Evolutionary conservation across 2,888 invertebrate genomes (phyloP), one percentile per base, ranked within the genome.

Genomic region (Drosophila affinis): DNA sequence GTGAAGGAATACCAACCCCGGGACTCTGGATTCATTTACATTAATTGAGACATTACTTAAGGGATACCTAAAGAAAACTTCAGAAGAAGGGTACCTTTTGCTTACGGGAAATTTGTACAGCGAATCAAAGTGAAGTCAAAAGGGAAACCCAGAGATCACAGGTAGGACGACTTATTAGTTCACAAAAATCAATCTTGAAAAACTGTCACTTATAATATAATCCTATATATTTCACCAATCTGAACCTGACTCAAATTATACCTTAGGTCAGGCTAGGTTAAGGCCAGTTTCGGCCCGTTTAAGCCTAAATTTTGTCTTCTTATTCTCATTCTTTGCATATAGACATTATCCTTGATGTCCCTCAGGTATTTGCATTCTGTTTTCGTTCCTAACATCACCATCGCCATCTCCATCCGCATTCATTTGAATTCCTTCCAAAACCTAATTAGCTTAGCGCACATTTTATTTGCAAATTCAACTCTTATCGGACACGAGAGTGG

Each of bases 371-470:
- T 14, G 0, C 7, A 7, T 9, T 3, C 3, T 5, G 10, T 12
- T 34, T 44, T 58, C 2, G 9, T 14, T 4, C 21, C 39, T 17
- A 14, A 6, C 14, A 39, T 39, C 9, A 9, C 39, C n/a, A 44
- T 27, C 27, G 4, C 24, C 24, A 24, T 24, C 24, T 6, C 27
- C n/a, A 44, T 27, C 27, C 29, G 29, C 29, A 39, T 61, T 62
- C 27, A 39, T 48, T 47, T 44, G 27, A 14, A 44, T 24, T 63
- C 3, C 17, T 6, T 12, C 9, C 21, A 29, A 34, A 53, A 53
- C 9, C 32, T 45, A 70, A 67, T 67, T 70, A 70, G 44, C 59
- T 67, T 70, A 70, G 44, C 71, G n/a, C 58, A 14, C 71, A 17
- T 58, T 67, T 67, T 49, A 49, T 57, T 70, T 49, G 27, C 44